Evolutionary conservation across 1,140 invertebrate genomes (phyloP).

Genomic region (Diprion similis): DNA sequence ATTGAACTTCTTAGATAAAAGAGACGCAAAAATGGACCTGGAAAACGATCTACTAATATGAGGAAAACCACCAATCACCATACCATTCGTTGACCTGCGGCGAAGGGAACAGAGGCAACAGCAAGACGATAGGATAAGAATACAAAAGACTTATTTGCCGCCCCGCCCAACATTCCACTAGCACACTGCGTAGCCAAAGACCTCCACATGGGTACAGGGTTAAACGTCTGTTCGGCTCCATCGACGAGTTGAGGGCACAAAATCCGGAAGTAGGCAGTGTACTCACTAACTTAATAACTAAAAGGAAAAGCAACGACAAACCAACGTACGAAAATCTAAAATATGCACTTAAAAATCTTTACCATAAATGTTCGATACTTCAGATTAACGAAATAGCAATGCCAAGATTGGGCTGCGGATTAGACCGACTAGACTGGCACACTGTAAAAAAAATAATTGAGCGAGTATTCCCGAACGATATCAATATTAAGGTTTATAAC

Average conservation of each 20-base stretch:
- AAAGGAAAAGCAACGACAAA: not conserved
- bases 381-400: constrained; percentile 64
- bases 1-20: not conserved
- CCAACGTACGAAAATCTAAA: not conserved
- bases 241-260: no score
- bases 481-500: no score
- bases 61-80: not conserved
- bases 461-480: no score
- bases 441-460: no score
- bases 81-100: no score
- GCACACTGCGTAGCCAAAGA: not conserved
- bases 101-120: no score
- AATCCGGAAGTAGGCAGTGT: no score
- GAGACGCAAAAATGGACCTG: not conserved
- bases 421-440: constrained; percentile 69
- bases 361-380: not conserved
- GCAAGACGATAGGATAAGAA: not conserved
- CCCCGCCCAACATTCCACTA: not conserved
- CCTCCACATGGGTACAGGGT: not conserved
- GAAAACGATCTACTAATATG: not conserved
- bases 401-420: constrained; percentile 70
- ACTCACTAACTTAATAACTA: no score
- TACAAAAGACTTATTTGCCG: not conserved
- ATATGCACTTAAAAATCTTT: not conserved
- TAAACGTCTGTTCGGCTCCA: no score